Evolutionary conservation across 2,888 invertebrate genomes (phyloP).

Genomic region (Conomelus anceps): DNA sequence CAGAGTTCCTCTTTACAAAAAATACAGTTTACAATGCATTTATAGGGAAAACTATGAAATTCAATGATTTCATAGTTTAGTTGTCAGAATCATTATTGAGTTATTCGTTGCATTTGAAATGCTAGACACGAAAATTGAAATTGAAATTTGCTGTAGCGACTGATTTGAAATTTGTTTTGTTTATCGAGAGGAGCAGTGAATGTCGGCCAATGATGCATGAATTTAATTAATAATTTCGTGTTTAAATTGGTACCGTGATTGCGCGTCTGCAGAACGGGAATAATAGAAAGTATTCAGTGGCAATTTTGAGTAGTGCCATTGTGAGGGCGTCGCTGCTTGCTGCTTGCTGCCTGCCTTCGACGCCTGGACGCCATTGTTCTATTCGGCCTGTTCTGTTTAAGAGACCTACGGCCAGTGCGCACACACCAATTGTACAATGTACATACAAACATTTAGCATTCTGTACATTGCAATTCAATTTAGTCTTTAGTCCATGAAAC

Average conservation of each 20-base stretch:
- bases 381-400: neutral
- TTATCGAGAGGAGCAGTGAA: neutral
- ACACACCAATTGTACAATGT: neutral
- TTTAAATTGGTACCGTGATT: neutral
- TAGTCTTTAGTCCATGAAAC: neutral
- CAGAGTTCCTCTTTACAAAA: neutral
- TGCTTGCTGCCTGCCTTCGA: no score
- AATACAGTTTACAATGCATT: neutral
- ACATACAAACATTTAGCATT: neutral
- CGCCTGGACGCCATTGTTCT: neutral
- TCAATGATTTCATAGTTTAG: neutral
- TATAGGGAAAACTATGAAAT: neutral
- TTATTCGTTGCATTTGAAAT: neutral
- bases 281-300: neutral
- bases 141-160: neutral
- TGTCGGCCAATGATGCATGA: neutral
- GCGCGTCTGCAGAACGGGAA: neutral
- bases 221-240: neutral
- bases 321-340: no score
- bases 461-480: neutral
- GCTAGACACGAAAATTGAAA: neutral
- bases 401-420: neutral
- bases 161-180: neutral
- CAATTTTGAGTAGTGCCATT: neutral
- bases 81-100: neutral